Evolutionary conservation across 1,140 invertebrate genomes (phyloP), one percentile per base, ranked within the genome.

Genomic region (Drosophila hydei): DNA sequence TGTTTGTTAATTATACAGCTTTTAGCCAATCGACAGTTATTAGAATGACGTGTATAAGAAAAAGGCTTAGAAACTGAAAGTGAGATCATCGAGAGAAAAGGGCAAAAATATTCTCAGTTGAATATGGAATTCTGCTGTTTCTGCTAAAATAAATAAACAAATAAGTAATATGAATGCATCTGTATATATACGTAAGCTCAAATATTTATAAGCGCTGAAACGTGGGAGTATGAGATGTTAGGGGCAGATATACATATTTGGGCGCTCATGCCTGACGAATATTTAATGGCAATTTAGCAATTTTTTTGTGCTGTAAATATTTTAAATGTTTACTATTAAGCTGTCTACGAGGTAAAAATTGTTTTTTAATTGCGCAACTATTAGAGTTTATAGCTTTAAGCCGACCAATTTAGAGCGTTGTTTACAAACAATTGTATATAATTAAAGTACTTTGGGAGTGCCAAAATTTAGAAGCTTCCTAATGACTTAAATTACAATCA

Each of bases 361-460:
- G 69, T 51, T 48, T 75, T 87, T 75, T 85, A 87, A 85, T 85
- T 85, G 71, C 61, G 38, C 12, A 40, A 36, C 38, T 59, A 85
- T 85, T 85, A 81, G 67, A 4, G 11, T 7, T 16, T 2, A 16
- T 11, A 33, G 38, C 38, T 52, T 52, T 58, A 47, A 48, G 48
- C 21, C 30, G 21, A 21, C 54, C 19, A 27, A 71, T 56, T 75
- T 43, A 61, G 68, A 61, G 48, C 64, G n/a, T 61, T 61, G 51
- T 70, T 55, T 27, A 54, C 62, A 55, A 11, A 38, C 7, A 43
- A 7, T 30, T 16, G 18, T 3, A 58, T 42, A 19, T 50, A 33
- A 60, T 51, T 51, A 18, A 33, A 62, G 21, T 43, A 58, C 55
- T 45, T 54, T 25, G 16, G 5, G 16, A 25, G 38, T 36, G 40